A percentile compares a stretch with the other conserved stretches of the same genome.
Conservation (phyloP, 2,888 invertebrate genomes). For the Empis livida region DNA sequence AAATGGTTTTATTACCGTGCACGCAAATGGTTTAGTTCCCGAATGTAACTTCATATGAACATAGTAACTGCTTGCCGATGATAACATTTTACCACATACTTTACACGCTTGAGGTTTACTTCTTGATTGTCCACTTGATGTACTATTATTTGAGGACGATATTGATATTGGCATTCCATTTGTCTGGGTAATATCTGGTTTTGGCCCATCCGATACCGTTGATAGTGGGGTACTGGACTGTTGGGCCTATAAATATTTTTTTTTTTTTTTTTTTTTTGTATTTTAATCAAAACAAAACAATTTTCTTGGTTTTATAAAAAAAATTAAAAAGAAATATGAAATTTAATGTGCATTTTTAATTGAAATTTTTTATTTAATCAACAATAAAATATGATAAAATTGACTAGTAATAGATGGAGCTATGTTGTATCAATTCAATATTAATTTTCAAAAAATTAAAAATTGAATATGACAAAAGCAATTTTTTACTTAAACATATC, state of each 20-base stretch:
- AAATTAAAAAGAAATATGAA: too few relatives aligned
- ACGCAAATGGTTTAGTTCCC: conserved; percentile 66
- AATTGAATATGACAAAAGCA: too few relatives aligned
- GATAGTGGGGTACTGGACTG: conserved; percentile 16
- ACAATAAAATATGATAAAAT: too few relatives aligned
- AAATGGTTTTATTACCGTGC: conserved; percentile 35
- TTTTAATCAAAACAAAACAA: too few relatives aligned
- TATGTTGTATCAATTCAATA: too few relatives aligned
- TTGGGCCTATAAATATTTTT: conserved; percentile 13
- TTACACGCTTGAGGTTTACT: conserved; percentile 64
- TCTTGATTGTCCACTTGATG: conserved; percentile 36
- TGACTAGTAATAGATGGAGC: too few relatives aligned
- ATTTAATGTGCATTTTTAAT: too few relatives aligned
- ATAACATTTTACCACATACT: conserved; percentile 63
- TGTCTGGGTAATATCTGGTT: conserved; percentile 17
- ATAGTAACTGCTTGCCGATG: conserved; percentile 65
- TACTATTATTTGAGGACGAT: conserved; percentile 13
- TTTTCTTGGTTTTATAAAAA: too few relatives aligned
- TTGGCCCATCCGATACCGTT: conserved; percentile 17
- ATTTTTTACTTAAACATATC: too few relatives aligned
- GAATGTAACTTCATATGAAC: conserved; percentile 76
- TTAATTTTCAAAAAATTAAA: too few relatives aligned
- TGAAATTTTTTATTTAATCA: too few relatives aligned
- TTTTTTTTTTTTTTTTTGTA: too few relatives aligned
- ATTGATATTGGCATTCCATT: conserved; percentile 17